Conservation (phyloP, 2,797 vertebrate species). For the Miopithecus talapoin region DNA sequence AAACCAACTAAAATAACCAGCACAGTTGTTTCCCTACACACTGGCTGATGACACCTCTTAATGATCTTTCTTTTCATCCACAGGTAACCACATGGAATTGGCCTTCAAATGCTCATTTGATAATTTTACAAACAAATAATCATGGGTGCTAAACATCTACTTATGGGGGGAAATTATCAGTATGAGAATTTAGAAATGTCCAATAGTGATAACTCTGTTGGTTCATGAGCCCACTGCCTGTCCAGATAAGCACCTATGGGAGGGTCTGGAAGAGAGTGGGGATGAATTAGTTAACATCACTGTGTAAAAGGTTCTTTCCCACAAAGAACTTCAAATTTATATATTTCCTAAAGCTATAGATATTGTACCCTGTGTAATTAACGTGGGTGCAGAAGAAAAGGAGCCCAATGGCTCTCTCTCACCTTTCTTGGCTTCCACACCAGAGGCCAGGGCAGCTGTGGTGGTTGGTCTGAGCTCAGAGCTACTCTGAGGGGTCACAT, state of each 20-base stretch:
- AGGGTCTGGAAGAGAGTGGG: not conserved
- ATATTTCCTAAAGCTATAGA: not conserved
- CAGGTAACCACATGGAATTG: not conserved
- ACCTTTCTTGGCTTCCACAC: conserved; percentile 92
- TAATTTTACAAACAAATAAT: not conserved
- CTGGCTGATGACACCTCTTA: not conserved
- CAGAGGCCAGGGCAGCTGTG: conserved; percentile 87
- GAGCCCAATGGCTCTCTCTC: not conserved
- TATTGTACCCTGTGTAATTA: not conserved
- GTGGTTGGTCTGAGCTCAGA: conserved; percentile 92
- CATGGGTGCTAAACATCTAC: not conserved
- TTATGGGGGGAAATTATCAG: not conserved
- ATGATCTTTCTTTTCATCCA: not conserved
- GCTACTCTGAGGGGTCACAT: conserved; percentile 93
- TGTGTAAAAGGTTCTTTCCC: not conserved
- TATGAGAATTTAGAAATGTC: not conserved
- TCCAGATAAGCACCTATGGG: not conserved
- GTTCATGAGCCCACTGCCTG: not conserved
- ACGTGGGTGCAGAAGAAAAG: not conserved
- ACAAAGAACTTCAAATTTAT: not conserved
- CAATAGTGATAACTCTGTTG: not conserved
- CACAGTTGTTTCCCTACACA: not conserved
- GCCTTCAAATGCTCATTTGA: not conserved
- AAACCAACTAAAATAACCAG: not conserved
- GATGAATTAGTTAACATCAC: not conserved